Evolutionary conservation across 2,797 vertebrate genomes (phyloP), one percentile per base, ranked within the genome.

Genomic region (Rhinatrema bivittatum): DNA sequence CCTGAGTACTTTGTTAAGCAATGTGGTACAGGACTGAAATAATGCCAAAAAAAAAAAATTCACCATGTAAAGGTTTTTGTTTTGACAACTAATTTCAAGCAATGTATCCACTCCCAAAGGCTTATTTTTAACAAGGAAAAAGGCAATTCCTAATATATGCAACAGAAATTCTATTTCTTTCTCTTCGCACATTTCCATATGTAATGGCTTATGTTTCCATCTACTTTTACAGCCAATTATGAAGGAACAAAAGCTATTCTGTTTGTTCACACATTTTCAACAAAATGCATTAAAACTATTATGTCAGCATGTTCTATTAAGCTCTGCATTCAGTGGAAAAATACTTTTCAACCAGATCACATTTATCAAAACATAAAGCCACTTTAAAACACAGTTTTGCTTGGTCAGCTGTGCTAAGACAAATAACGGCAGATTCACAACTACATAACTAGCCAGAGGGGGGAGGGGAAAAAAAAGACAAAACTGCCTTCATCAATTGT

Each of bases 351-450:
- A 85, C 81, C 80, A 85, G 84, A 84, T 84, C 82, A 82, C 82
- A 85, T 86, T 86, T 86, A 86, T 87, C 82, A 87, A 87, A 87
- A 87, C 84, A 87, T 86, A 87, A 87, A 86, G 85, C 81, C 78
- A 85, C 81, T 86, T 84, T 86, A 84, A 86, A 87, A 86, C 76
- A 78, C 74, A 74, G 79, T 84, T 85, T 85, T 85, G 81, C 84
- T 86, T 86, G 82, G 85, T 85, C 85, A 87, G 85, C 85, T 87
- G 81, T 78, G 76, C 82, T 82, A 85, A 86, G 78, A 80, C 79
- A 87, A 87, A 87, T 86, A 85, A 87, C 79, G 79, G 78, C 79
- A 83, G 79, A 84, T 84, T 82, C 76, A 79, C 74, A 82, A 80
- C 81, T 79, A 82, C 85, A 82, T 79, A 85, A 84, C 82, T 74